Evolutionary conservation across 2,113 vertebrate species (phyloP).

Genomic region (Prinia subflava): DNA sequence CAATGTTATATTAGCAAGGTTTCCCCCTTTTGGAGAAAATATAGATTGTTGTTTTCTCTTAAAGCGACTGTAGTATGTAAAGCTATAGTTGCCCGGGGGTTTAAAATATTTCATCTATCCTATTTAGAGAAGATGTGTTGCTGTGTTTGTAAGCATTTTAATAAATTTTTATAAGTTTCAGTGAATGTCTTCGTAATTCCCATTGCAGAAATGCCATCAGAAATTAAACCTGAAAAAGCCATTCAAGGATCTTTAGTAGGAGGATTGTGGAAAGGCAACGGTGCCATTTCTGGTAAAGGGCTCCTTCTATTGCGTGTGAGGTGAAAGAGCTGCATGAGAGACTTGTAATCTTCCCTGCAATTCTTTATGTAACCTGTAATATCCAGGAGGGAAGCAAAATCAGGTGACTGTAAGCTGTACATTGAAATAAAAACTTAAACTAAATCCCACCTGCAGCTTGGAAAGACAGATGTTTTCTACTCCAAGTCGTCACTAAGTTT

Average conservation of each 20-base stretch:
- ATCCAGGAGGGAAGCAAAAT: background rate
- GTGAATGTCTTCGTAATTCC: background rate
- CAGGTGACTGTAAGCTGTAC: background rate
- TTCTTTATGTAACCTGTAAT: background rate
- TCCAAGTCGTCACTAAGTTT: fast-evolving
- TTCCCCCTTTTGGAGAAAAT: background rate
- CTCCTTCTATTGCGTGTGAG: background rate
- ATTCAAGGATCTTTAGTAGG: background rate
- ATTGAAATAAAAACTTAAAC: background rate
- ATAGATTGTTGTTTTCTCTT: background rate
- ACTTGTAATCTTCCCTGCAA: background rate
- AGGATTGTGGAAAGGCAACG: background rate
- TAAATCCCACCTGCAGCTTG: background rate
- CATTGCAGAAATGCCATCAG: background rate
- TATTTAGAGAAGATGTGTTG: background rate
- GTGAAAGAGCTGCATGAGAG: background rate
- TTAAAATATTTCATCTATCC: background rate
- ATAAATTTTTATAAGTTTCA: background rate
- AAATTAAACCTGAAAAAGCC: background rate
- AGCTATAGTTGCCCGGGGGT: fast-evolving
- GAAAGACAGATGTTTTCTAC: background rate
- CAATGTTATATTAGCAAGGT: background rate
- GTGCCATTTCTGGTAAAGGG: background rate
- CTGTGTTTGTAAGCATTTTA: background rate
- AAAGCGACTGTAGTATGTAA: background rate